Evolutionary conservation across 2,797 vertebrate species (phyloP).

Genomic region (Manis crassicaudata): DNA sequence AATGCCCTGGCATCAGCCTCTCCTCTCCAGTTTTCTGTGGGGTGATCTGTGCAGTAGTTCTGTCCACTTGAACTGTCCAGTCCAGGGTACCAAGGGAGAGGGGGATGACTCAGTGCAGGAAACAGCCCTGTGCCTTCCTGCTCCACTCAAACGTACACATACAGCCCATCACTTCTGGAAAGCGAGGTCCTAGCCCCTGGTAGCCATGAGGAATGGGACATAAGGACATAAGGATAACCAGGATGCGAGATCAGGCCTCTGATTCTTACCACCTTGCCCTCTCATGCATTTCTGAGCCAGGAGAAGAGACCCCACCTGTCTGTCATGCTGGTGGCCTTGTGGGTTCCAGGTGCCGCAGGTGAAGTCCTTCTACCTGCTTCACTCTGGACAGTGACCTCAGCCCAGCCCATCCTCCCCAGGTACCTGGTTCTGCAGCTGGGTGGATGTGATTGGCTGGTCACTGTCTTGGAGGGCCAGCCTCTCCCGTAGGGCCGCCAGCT

Average conservation of each 20-base stretch:
- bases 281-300: background rate
- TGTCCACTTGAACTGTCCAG: background rate
- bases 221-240: background rate
- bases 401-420: background rate
- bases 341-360: background rate
- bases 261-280: background rate
- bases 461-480: constrained; percentile 83
- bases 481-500: constrained; percentile 83
- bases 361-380: background rate
- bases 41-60: background rate
- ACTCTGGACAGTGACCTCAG: background rate
- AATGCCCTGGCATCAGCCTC: background rate
- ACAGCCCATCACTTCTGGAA: background rate
- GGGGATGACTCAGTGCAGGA: background rate
- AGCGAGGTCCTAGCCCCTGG: background rate
- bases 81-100: background rate
- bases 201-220: background rate
- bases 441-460: constrained; percentile 85
- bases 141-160: rapidly evolving
- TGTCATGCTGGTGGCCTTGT: background rate
- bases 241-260: background rate
- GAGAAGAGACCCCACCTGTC: background rate
- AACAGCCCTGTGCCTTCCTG: background rate
- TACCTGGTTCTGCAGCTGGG: constrained; percentile 92
- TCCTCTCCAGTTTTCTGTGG: background rate